These are phyloP conservation scores for Thysanoteuthis rhombus DNA, from an alignment of 2,888 invertebrate species.

Conservation along the genomic window DNA sequence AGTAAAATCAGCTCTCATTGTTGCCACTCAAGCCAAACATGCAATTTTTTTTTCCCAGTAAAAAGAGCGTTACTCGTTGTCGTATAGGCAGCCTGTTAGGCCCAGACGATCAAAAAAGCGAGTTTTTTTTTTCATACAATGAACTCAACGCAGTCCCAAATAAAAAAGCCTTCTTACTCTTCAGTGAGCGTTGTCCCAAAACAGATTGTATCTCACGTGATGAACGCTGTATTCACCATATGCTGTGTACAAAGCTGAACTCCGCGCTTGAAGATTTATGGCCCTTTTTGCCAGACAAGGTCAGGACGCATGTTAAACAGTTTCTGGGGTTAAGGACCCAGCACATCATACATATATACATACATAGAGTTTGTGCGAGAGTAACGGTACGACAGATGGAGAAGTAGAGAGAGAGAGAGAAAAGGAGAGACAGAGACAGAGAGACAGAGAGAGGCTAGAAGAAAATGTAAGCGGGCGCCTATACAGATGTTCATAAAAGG, in stretches of 20 bases:
- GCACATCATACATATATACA: not conserved
- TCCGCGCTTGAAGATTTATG: not conserved
- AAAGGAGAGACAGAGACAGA: no score
- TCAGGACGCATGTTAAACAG: not conserved
- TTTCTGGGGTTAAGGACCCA: not conserved
- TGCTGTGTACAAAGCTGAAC: not conserved
- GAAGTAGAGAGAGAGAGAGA: no score
- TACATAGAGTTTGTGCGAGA: not conserved
- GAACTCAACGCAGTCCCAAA: not conserved
- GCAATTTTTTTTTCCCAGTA: no score
- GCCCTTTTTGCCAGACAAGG: not conserved
- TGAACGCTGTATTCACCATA: not conserved
- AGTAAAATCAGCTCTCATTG: no score
- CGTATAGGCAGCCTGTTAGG: not conserved
- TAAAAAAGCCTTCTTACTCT: not conserved
- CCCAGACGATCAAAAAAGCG: not conserved
- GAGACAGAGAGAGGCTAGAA: no score
- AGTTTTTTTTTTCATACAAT: not conserved
- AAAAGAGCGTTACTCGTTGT: not conserved
- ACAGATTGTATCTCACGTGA: constrained; percentile 12
- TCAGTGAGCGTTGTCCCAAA: constrained; percentile 12
- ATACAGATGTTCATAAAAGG: no score
- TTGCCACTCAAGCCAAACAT: no score
- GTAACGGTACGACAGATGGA: not conserved
- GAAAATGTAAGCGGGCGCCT: no score